Conservation (phyloP, 2,797 vertebrate species). For the Oreochromis mossambicus region DNA sequence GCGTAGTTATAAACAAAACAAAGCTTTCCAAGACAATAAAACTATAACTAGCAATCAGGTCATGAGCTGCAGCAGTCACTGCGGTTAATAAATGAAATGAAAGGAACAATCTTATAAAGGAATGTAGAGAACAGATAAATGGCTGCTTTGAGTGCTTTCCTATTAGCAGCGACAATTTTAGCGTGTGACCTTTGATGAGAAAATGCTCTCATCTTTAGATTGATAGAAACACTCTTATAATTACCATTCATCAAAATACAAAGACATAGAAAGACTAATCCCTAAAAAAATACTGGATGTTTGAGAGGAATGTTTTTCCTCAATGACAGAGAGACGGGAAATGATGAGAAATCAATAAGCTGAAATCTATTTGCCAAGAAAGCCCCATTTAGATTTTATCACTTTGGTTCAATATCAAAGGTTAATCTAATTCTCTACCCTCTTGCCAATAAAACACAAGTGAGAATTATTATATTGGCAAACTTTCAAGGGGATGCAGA, state of each 20-base stretch:
- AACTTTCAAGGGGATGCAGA: constrained; percentile 63
- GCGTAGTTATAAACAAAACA: background rate
- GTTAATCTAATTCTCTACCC: constrained; percentile 73
- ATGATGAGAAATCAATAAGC: constrained; percentile 70
- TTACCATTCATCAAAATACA: constrained; percentile 42
- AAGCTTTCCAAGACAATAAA: background rate
- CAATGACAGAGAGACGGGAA: constrained; percentile 39
- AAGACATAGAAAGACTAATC: background rate
- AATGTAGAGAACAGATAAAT: constrained; percentile 17
- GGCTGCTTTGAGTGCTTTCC: constrained; percentile 22
- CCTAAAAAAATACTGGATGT: constrained; percentile 18
- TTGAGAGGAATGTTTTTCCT: constrained; percentile 14
- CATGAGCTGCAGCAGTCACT: background rate
- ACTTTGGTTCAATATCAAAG: constrained; percentile 72
- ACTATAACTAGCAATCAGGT: background rate
- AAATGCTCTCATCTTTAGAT: constrained; percentile 37
- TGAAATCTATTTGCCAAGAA: constrained; percentile 66
- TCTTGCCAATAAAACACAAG: constrained; percentile 68
- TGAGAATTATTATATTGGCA: constrained; percentile 70
- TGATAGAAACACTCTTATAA: constrained; percentile 29
- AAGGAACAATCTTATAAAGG: constrained; percentile 1
- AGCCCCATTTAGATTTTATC: constrained; percentile 71
- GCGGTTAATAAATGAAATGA: constrained; percentile 6
- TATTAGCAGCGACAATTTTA: constrained; percentile 16
- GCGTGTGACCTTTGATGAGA: constrained; percentile 39